These are phyloP conservation scores for Grus americana DNA, from an alignment of 2,113 vertebrate genomes.

Conservation along the genomic window DNA sequence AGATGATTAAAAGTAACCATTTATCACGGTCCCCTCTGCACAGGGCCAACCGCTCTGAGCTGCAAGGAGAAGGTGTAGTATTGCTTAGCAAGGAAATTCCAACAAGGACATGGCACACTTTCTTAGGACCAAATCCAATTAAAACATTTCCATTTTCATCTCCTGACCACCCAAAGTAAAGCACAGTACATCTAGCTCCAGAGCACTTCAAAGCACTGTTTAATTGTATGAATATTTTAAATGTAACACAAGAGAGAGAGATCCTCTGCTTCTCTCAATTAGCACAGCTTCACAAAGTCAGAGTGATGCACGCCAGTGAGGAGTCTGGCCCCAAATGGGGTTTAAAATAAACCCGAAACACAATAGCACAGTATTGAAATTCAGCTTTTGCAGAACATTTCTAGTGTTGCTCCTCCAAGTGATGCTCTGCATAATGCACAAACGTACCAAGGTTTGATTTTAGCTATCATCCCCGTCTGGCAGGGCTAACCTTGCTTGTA, in stretches of 20 bases:
- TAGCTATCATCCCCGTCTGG: background rate
- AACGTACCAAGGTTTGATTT: background rate
- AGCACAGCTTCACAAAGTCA: constrained; percentile 2
- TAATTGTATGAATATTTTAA: constrained; percentile 63
- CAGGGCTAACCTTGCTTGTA: background rate
- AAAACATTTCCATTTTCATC: constrained; percentile 62
- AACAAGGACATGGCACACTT: constrained; percentile 63
- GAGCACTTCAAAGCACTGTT: constrained; percentile 47
- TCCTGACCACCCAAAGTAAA: constrained; percentile 38
- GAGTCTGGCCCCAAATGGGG: background rate
- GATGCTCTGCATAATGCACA: background rate
- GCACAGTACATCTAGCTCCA: background rate
- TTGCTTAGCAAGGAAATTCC: constrained; percentile 41
- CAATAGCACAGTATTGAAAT: background rate
- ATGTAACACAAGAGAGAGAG: background rate
- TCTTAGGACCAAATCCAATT: constrained; percentile 63
- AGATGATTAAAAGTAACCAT: constrained; percentile 57
- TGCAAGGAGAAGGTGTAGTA: background rate
- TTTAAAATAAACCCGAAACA: background rate
- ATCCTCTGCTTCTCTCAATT: constrained; percentile 24
- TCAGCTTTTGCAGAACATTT: background rate
- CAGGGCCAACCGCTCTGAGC: background rate
- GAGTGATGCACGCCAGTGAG: background rate
- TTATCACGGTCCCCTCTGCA: constrained; percentile 37
- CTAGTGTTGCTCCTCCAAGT: background rate